These are phyloP conservation scores for Drosophila vallismaia DNA, from an alignment of 2,888 invertebrate species.

Conservation along the genomic window DNA sequence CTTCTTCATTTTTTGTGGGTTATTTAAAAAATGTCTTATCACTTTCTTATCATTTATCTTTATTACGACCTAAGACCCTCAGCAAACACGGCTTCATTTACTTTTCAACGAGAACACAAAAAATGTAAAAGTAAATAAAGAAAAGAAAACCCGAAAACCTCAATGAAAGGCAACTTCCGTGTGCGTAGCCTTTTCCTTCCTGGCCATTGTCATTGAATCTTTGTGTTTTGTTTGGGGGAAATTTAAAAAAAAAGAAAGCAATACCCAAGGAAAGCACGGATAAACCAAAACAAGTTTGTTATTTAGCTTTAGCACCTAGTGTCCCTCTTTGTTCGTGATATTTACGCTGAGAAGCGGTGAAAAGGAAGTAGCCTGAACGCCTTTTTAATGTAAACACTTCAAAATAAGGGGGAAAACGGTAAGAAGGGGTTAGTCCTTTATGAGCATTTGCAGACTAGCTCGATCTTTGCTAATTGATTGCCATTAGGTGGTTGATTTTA, in stretches of 20 bases:
- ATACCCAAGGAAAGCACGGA: slow-evolving; percentile 38
- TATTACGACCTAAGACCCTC: slow-evolving; percentile 78
- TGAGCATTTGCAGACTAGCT: slow-evolving; percentile 41
- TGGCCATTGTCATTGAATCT: slow-evolving; percentile 71
- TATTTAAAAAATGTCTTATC: slow-evolving; percentile 65
- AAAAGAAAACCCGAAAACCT: slow-evolving; percentile 42
- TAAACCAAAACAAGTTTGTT: slow-evolving; percentile 74
- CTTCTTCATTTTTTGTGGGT: slow-evolving; percentile 49
- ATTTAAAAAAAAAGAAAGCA: slow-evolving; percentile 39
- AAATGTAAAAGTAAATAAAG: slow-evolving; percentile 36
- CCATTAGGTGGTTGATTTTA: slow-evolving; percentile 65
- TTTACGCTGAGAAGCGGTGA: slow-evolving; percentile 23
- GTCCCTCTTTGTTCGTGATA: slow-evolving; percentile 19
- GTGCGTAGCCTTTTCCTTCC: slow-evolving; percentile 72
- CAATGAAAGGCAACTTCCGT: slow-evolving; percentile 74
- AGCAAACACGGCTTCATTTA: slow-evolving; percentile 76
- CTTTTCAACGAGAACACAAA: slow-evolving; percentile 62
- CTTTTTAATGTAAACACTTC: slow-evolving; percentile 44
- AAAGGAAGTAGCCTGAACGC: slow-evolving; percentile 35
- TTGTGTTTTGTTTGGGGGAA: slow-evolving; percentile 40
- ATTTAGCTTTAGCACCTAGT: slow-evolving; percentile 75
- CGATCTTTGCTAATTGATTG: slow-evolving; percentile 72
- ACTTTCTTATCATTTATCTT: slow-evolving; percentile 79
- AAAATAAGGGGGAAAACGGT: slow-evolving; percentile 1
- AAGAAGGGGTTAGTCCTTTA: slow-evolving; percentile 30